These are phyloP conservation scores for Herpailurus yagouaroundi DNA, from an alignment of 2,113 vertebrate genomes.

Conservation along the genomic window DNA sequence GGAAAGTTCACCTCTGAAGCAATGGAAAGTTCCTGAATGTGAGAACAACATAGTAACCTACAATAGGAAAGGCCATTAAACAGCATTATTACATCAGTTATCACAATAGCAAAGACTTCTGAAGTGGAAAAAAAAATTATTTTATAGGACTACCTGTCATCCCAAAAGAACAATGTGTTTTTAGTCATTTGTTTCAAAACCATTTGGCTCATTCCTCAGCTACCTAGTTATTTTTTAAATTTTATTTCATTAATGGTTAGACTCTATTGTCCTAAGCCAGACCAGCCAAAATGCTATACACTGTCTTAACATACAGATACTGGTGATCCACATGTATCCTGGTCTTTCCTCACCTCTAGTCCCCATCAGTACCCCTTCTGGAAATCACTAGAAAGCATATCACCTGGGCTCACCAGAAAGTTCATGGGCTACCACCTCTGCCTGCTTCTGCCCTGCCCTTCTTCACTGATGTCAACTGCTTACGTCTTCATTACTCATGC, in stretches of 20 bases:
- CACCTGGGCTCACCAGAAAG: not conserved
- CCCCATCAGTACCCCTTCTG: not conserved
- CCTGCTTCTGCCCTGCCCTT: not conserved
- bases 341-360: not conserved
- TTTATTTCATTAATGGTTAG: not conserved
- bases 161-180: constrained; percentile 51
- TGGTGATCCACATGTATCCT: not conserved
- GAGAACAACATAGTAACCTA: constrained; percentile 21
- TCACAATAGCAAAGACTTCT: constrained; percentile 32
- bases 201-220: not conserved
- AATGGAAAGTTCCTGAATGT: constrained; percentile 66
- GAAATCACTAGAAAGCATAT: not conserved
- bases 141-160: not conserved
- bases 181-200: not conserved
- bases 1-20: constrained; percentile 55
- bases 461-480: not conserved
- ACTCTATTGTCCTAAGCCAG: not conserved
- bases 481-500: not conserved
- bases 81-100: not conserved
- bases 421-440: not conserved
- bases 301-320: not conserved
- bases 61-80: constrained; percentile 52
- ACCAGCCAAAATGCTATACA: not conserved
- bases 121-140: constrained; percentile 8
- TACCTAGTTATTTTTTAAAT: not conserved